Evolutionary conservation across 2,888 invertebrate genomes (phyloP).

Genomic region (Heliconius sara): DNA sequence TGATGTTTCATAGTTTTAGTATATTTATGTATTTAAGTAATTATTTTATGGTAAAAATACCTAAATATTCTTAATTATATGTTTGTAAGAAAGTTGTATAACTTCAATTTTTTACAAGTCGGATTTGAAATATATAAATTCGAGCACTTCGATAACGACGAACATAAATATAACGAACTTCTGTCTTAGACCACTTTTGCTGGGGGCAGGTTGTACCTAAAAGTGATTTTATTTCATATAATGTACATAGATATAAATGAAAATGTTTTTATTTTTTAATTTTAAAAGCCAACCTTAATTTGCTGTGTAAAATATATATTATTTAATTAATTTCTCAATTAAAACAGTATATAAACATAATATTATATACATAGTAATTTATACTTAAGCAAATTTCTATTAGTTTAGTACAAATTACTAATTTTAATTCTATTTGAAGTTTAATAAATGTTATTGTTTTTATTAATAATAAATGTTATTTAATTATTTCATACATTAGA

Average conservation of each 20-base stretch:
- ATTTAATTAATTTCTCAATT: background rate
- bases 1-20: background rate
- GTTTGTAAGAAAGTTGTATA: background rate
- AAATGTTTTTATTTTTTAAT: background rate
- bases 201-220: background rate
- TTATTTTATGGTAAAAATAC: background rate
- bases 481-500: background rate
- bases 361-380: no score
- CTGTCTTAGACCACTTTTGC: background rate
- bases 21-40: background rate
- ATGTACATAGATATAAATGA: background rate
- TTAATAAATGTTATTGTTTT: slow-evolving; percentile 5
- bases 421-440: slow-evolving; percentile 10
- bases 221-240: background rate
- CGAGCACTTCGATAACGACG: no score
- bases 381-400: background rate
- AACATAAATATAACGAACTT: background rate
- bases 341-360: no score
- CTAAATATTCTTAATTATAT: background rate
- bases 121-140: background rate
- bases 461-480: slow-evolving; percentile 4
- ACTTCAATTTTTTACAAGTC: background rate
- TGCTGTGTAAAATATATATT: background rate
- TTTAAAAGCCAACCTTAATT: background rate
- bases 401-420: background rate